These are phyloP conservation scores for Shargacucullia verbasci DNA, from an alignment of 2,888 invertebrate genomes.

Conservation along the genomic window DNA sequence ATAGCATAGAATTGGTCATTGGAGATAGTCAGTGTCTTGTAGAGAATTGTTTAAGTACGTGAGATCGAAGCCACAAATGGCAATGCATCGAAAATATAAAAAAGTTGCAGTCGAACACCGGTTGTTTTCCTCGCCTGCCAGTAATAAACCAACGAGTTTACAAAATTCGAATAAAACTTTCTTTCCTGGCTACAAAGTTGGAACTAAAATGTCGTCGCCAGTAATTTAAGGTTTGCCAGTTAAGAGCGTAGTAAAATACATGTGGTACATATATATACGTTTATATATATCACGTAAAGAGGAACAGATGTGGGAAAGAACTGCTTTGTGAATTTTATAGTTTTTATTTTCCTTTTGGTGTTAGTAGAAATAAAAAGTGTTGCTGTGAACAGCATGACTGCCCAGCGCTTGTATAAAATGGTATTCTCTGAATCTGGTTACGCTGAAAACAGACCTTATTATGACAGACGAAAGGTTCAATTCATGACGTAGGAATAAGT, in stretches of 20 bases:
- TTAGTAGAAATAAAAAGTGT: background rate
- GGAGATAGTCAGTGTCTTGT: no score
- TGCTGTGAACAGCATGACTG: no score
- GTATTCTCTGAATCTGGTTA: no score
- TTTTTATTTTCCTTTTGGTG: slow-evolving; percentile 23
- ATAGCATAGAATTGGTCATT: no score
- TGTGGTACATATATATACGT: slow-evolving; percentile 6
- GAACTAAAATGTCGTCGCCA: slow-evolving; percentile 17
- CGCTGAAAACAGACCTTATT: no score
- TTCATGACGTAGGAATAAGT: no score
- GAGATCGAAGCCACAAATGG: no score
- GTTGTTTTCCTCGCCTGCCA: slow-evolving; percentile 4
- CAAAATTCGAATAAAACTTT: slow-evolving; percentile 9
- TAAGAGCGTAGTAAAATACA: slow-evolving; percentile 16
- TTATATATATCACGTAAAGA: slow-evolving; percentile 8
- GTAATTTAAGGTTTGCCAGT: slow-evolving; percentile 32
- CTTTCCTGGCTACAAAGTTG: slow-evolving; percentile 28
- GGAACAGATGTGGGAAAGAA: slow-evolving; percentile 29
- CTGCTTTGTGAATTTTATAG: slow-evolving; percentile 35
- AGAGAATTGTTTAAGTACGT: no score
- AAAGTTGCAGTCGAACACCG: background rate
- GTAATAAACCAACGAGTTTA: slow-evolving; percentile 1
- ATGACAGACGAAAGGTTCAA: no score
- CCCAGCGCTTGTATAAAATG: no score
- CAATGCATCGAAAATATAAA: slow-evolving; percentile 1